These are phyloP conservation scores for Cossypha caffra DNA, from an alignment of 2,797 vertebrate genomes.

Conservation along the genomic window DNA sequence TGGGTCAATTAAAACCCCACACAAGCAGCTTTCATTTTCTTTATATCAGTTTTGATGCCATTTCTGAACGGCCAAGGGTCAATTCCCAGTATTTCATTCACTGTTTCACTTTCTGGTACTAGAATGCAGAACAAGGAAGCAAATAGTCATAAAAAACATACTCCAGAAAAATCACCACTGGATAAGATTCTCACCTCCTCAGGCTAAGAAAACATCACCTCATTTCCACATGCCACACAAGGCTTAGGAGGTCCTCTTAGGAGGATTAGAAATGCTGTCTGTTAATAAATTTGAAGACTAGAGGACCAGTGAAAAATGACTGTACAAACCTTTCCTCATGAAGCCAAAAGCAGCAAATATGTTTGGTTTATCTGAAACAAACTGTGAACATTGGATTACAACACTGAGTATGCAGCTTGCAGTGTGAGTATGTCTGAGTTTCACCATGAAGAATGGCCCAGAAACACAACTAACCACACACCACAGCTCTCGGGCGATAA, in stretches of 20 bases:
- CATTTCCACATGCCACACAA: neutral
- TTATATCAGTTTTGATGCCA: neutral
- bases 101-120: neutral
- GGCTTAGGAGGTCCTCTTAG: neutral
- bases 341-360: neutral
- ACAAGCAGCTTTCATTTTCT: neutral
- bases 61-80: neutral
- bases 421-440: neutral
- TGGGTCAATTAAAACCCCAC: neutral
- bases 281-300: neutral
- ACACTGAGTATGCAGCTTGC: neutral
- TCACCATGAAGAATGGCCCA: neutral
- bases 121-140: slow-evolving; percentile 14
- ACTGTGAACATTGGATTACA: neutral
- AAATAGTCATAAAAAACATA: neutral
- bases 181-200: neutral
- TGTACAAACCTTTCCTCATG: neutral
- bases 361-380: neutral
- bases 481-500: neutral
- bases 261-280: neutral
- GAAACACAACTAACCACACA: neutral
- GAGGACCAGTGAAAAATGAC: neutral
- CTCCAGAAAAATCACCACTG: neutral
- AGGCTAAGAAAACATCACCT: neutral
- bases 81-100: neutral